Evolutionary conservation across 2,888 invertebrate genomes (phyloP).

Genomic region (Stenoptilia bipunctidactyla): DNA sequence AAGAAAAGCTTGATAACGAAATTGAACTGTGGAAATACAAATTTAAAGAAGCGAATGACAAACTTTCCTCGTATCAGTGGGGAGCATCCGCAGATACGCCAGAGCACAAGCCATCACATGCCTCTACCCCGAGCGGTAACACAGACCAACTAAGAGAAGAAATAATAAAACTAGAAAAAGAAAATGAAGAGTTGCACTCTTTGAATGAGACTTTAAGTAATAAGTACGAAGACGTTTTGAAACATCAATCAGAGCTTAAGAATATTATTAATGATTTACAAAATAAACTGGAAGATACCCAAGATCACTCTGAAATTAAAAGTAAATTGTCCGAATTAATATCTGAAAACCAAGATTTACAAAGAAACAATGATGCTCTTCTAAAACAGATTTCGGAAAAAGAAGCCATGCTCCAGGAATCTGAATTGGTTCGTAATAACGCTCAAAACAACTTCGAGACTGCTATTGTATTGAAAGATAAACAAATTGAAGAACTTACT

Average conservation of each 20-base stretch:
- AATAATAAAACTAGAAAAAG: constrained; percentile 49
- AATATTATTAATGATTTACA: constrained; percentile 33
- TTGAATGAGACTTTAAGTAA: constrained; percentile 38
- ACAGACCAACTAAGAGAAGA: constrained; percentile 27
- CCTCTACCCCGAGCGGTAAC: too few relatives aligned
- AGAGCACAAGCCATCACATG: constrained; percentile 12
- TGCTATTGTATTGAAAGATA: too few relatives aligned
- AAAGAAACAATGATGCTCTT: not conserved
- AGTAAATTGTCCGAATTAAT: constrained; percentile 13
- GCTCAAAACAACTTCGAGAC: too few relatives aligned
- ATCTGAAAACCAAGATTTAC: not conserved
- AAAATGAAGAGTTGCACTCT: constrained; percentile 54
- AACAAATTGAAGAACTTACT: too few relatives aligned
- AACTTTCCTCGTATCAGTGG: constrained; percentile 65
- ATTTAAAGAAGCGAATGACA: constrained; percentile 77
- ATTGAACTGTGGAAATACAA: constrained; percentile 79
- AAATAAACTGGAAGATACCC: constrained; percentile 23
- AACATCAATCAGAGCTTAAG: constrained; percentile 28
- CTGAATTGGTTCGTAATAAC: too few relatives aligned
- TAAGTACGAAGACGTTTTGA: constrained; percentile 37
- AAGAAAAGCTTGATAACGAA: constrained; percentile 85
- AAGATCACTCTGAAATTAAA: constrained; percentile 27
- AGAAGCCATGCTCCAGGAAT: too few relatives aligned
- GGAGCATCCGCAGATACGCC: constrained; percentile 33
- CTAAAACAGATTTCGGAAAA: not conserved